These are phyloP conservation scores for Falcunculus frontatus DNA, from an alignment of 2,113 vertebrate species.

Conservation along the genomic window DNA sequence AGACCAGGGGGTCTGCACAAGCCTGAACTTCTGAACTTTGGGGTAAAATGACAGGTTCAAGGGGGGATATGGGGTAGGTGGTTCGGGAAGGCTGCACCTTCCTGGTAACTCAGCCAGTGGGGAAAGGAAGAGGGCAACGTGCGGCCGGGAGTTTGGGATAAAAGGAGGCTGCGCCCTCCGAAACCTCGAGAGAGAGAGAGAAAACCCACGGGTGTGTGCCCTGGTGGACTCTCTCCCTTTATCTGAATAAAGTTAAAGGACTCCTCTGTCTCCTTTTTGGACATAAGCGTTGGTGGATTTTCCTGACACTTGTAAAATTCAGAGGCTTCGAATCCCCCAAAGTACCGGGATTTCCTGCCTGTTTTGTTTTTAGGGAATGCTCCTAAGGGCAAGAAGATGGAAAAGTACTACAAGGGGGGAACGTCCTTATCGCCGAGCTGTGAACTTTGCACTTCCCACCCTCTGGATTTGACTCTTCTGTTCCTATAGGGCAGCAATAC, in stretches of 20 bases:
- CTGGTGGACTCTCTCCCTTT: not conserved
- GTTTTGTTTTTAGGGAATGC: not conserved
- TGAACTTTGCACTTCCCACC: slow-evolving; percentile 55
- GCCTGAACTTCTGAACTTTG: not conserved
- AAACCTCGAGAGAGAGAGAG: not conserved
- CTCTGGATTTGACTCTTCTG: not conserved
- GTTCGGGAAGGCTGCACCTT: not conserved
- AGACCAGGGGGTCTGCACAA: not conserved
- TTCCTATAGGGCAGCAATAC: not conserved
- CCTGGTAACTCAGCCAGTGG: not conserved
- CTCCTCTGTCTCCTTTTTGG: not conserved
- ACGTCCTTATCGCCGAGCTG: slow-evolving; percentile 10
- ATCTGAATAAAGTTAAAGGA: not conserved
- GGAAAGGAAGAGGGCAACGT: not conserved
- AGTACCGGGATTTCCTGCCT: not conserved
- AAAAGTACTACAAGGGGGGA: not conserved
- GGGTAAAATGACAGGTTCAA: not conserved
- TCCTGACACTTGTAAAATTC: not conserved
- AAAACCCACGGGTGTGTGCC: not conserved
- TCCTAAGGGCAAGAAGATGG: not conserved
- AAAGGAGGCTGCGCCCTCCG: not conserved
- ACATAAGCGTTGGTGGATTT: not conserved
- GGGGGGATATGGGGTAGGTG: not conserved
- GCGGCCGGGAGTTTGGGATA: not conserved
- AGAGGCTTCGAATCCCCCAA: not conserved